Percentiles rank a stretch among this genome's conserved stretches.
These are phyloP conservation scores for Malacoraja senta DNA, from an alignment of 2,797 vertebrate species.

Conservation along the genomic window DNA sequence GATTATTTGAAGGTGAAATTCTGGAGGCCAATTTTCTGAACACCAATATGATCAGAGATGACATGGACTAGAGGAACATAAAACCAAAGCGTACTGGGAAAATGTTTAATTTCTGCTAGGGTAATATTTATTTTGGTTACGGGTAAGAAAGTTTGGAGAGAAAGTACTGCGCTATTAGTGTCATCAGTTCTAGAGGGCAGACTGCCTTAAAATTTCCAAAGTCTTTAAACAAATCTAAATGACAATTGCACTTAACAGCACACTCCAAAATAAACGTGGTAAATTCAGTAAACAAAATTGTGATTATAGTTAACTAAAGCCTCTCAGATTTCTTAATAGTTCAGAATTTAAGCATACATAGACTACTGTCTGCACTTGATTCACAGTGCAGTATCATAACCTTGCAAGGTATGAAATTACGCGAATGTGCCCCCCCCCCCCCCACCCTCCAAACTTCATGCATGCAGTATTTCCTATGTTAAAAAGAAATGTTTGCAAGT, in stretches of 20 bases:
- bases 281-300: slow-evolving; percentile 4
- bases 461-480: not conserved
- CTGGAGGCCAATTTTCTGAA: not conserved
- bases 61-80: not conserved
- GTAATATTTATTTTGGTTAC: not conserved
- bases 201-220: not conserved
- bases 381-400: not conserved
- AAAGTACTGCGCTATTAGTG: not conserved
- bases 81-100: not conserved
- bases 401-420: not conserved
- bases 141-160: not conserved
- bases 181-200: not conserved
- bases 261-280: not conserved
- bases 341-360: not conserved
- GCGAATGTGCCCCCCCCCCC: not conserved
- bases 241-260: not conserved
- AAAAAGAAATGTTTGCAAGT: not conserved
- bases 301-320: not conserved
- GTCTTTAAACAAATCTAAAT: not conserved
- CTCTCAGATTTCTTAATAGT: not conserved
- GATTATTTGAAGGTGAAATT: not conserved
- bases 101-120: not conserved
- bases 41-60: not conserved
- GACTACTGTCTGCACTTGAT: not conserved
- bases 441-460: not conserved